Conservation (phyloP, 2,113 vertebrate genomes). For the Hypocryptadius cinnamomeus region DNA sequence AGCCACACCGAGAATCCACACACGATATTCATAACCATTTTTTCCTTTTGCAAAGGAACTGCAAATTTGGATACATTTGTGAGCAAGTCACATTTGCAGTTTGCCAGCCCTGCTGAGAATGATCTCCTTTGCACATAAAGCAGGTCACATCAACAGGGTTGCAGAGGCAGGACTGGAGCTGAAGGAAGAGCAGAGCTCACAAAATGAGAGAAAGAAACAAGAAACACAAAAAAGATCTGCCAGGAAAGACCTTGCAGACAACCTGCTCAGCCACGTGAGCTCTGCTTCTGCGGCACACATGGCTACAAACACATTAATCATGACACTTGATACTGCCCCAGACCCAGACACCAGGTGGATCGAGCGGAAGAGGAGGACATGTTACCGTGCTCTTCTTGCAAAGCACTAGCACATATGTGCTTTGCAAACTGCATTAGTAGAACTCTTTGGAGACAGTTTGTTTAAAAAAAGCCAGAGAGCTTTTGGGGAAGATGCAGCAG, state of each 20-base stretch:
- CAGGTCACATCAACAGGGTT: neutral
- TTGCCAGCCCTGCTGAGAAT: neutral
- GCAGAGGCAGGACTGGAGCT: neutral
- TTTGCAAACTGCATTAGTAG: neutral
- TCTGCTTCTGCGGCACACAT: accelerated
- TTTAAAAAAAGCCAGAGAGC: neutral
- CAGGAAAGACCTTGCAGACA: neutral
- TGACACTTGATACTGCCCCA: neutral
- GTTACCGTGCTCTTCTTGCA: neutral
- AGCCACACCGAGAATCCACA: neutral
- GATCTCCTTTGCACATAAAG: neutral
- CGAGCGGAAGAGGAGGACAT: neutral
- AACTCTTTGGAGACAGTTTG: neutral
- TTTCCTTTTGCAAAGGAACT: neutral
- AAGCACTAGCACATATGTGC: neutral
- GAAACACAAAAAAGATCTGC: neutral
- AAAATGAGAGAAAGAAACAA: neutral
- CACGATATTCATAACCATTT: neutral
- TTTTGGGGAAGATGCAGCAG: neutral
- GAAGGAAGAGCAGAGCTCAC: neutral
- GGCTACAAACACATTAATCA: neutral
- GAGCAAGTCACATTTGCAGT: neutral
- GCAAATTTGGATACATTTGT: neutral
- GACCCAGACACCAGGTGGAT: neutral
- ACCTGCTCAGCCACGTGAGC: neutral